phyloP scores from a whole-genome alignment of 2,797 vertebrate genomes.

The Sebastes glaucus region DNA sequence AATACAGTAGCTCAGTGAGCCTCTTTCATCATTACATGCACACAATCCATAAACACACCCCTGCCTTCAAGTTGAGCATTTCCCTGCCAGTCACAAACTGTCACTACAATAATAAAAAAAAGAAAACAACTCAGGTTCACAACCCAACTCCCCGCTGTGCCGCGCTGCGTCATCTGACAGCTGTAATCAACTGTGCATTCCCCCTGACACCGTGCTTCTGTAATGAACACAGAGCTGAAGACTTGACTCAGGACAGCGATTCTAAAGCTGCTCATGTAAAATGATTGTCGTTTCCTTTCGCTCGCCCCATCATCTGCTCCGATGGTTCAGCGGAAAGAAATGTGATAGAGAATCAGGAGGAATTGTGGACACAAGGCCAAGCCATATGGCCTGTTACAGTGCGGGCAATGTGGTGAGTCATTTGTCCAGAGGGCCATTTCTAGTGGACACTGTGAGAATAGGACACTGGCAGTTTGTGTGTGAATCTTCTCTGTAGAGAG shows the following conservation, averaged over 20 bases:
- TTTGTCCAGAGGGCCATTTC: not conserved
- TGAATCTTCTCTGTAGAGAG: not conserved
- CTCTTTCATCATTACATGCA: not conserved
- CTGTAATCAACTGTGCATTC: slow-evolving; percentile 52
- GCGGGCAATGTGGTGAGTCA: not conserved
- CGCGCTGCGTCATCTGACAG: slow-evolving; percentile 52
- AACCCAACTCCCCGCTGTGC: slow-evolving; percentile 32
- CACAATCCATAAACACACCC: slow-evolving; percentile 25
- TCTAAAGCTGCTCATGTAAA: slow-evolving; percentile 49
- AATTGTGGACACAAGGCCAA: not conserved
- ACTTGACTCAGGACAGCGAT: slow-evolving; percentile 31
- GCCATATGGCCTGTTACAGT: not conserved
- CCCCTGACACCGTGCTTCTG: slow-evolving; percentile 39
- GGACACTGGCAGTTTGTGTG: not conserved
- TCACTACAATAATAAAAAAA: slow-evolving; percentile 5
- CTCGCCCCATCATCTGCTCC: slow-evolving; percentile 40
- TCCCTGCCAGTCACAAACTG: slow-evolving; percentile 42
- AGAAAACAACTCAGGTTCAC: slow-evolving; percentile 26
- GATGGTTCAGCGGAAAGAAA: slow-evolving; percentile 2
- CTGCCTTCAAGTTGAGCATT: slow-evolving; percentile 37
- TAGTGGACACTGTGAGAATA: not conserved
- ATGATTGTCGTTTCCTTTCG: slow-evolving; percentile 16
- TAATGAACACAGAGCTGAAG: slow-evolving; percentile 41
- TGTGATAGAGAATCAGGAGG: slow-evolving; percentile 2
- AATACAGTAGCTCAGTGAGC: slow-evolving; percentile 13